phyloP scores from a whole-genome alignment of 2,113 vertebrate genomes.

The Meles meles region DNA sequence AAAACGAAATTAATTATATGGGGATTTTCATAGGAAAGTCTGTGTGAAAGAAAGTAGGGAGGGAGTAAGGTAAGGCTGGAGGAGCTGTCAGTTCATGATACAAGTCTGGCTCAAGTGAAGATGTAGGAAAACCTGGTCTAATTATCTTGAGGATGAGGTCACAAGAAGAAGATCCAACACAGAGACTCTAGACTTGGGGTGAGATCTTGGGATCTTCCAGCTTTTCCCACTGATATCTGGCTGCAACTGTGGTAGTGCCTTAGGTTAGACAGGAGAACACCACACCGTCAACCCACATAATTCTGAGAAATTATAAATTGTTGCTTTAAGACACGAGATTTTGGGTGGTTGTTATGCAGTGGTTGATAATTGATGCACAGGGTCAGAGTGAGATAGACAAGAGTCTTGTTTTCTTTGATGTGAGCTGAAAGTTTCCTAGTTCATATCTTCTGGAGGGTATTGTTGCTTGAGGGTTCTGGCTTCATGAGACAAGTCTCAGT shows the following conservation, averaged over 20 bases:
- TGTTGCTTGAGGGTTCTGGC: neutral
- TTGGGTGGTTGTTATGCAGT: neutral
- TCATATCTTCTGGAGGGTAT: neutral
- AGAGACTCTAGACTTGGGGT: neutral
- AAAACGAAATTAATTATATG: neutral
- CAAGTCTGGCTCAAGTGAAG: neutral
- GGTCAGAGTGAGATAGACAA: neutral
- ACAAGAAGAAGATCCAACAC: neutral
- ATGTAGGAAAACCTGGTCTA: neutral
- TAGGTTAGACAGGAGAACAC: neutral
- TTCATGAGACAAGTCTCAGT: neutral
- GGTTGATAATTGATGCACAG: neutral
- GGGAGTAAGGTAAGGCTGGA: neutral
- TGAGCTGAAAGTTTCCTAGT: neutral
- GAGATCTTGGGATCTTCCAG: neutral
- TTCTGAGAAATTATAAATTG: neutral
- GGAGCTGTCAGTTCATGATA: neutral
- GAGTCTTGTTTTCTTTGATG: neutral
- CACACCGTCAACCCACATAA: neutral
- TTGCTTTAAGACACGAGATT: neutral
- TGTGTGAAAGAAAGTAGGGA: neutral
- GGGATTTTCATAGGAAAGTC: neutral
- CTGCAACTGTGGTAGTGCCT: neutral
- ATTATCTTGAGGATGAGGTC: neutral
- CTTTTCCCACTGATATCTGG: neutral